Evolutionary conservation across 2,888 invertebrate species (phyloP), one percentile per base, ranked within the genome.

Genomic region (Phasia obesa): DNA sequence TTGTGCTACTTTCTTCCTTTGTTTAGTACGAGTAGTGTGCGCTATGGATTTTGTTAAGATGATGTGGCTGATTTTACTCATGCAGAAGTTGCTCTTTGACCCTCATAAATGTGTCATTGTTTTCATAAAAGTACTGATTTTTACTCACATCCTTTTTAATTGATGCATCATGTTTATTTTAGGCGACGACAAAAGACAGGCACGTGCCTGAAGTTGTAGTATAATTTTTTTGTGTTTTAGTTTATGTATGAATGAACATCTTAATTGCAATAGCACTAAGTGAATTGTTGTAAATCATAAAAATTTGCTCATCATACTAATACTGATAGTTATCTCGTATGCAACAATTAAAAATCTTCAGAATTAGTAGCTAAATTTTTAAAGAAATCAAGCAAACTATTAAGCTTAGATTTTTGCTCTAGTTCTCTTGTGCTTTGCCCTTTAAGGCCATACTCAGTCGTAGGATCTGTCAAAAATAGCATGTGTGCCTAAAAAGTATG

Each of bases 41-140:
- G 17, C 3, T 19, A 51, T 6, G 17, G 11, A 23, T 31, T 49
- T 65, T 64, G 19, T 47, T 73, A 11, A 35, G 49, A 21, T 65
- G 35, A 4, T 49, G 49, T 5, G 7, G 25, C 19, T 23, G 51
- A 38, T 57, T 64, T 35, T 38, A 47, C 44, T 79, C 47, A 65
- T 70, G 70, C 55, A 64, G 38, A 78, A 74, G 35, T 59, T 78
- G 74, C 78, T 83, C 75, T 75, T 75, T 83, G 75, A 79, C 70
- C 77, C 62, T n/a, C 62, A 67, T 62, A 73, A 76, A 67, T 73
- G 60, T 67, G 71, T 49, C 44, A 71, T 82, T 78, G 55, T 78
- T 44, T 65, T 62, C 21, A 38, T 31, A 19, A 6, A 51, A 35
- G 19, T n/a, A 42, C 9, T 2, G 35, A 35, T 35, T 35, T 27